Percentiles rank a stretch among this genome's conserved stretches.
Conservation (phyloP, 2,888 invertebrate genomes). For the Lasius platythorax region DNA sequence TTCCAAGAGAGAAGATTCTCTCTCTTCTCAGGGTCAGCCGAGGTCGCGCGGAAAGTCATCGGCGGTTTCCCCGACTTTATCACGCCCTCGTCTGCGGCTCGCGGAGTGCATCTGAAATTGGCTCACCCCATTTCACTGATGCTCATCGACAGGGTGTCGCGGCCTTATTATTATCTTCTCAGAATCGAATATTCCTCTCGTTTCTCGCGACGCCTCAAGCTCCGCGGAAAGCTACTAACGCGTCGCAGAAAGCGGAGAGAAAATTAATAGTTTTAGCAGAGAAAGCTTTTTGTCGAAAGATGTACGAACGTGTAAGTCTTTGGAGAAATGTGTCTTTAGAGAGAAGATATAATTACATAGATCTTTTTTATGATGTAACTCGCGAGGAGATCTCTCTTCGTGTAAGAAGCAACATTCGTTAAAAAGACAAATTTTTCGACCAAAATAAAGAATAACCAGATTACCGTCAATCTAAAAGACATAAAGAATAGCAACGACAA, state of each 20-base stretch:
- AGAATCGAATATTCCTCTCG: slow-evolving; percentile 39
- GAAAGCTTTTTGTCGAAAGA: not conserved
- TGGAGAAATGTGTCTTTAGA: no score
- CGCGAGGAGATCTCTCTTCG: not conserved
- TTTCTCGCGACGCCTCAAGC: not conserved
- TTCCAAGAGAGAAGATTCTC: slow-evolving; percentile 51
- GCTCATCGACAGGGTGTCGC: slow-evolving; percentile 40
- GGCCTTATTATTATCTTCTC: slow-evolving; percentile 50
- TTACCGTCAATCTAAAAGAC: not conserved
- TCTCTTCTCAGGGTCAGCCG: slow-evolving; percentile 25
- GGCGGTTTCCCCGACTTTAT: slow-evolving; percentile 40
- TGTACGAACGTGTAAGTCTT: not conserved
- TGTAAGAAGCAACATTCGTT: not conserved
- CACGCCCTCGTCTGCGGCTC: slow-evolving; percentile 4
- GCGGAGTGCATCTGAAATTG: slow-evolving; percentile 29
- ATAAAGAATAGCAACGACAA: not conserved
- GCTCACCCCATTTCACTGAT: slow-evolving; percentile 44
- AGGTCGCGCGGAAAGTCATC: slow-evolving; percentile 54
- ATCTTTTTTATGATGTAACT: not conserved
- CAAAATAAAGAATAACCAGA: not conserved
- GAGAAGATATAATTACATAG: no score
- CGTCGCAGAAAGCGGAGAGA: slow-evolving; percentile 1
- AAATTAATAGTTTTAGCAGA: slow-evolving; percentile 11
- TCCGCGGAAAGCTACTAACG: not conserved
- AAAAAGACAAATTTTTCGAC: not conserved